Percentiles rank a stretch among this genome's conserved stretches.
These are phyloP conservation scores for Automeris io DNA, from an alignment of 2,888 invertebrate species.

Conservation along the genomic window DNA sequence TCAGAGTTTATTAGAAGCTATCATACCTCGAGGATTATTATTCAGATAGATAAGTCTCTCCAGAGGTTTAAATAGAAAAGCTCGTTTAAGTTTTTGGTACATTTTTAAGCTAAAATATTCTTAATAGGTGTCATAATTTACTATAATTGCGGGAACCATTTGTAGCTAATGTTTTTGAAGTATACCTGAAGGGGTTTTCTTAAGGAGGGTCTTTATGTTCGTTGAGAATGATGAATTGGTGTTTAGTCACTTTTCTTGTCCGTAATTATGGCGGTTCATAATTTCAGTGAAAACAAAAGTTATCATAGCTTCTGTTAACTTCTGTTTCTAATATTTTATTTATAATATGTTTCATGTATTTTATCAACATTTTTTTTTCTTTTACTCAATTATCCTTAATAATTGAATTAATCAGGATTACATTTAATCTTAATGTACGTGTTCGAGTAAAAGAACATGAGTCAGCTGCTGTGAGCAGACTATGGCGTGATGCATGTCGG, in stretches of 20 bases:
- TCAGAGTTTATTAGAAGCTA: not conserved
- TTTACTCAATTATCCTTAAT: no score
- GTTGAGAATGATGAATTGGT: not conserved
- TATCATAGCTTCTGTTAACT: no score
- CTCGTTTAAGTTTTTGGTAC: not conserved
- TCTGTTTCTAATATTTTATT: no score
- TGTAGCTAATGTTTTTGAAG: not conserved
- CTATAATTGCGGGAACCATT: conserved; percentile 1
- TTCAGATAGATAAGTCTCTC: not conserved
- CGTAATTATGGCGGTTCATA: no score
- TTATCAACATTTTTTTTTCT: no score
- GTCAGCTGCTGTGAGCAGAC: no score
- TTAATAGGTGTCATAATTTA: not conserved
- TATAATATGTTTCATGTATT: no score
- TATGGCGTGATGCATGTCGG: no score
- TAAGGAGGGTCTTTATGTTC: not conserved
- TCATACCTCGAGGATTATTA: not conserved
- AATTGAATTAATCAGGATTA: no score
- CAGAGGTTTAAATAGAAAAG: not conserved
- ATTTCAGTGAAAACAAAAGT: no score
- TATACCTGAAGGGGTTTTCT: not conserved
- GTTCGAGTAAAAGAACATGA: no score
- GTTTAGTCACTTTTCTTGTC: not conserved
- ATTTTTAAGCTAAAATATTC: not conserved
- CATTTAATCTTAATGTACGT: no score